phyloP scores from a whole-genome alignment of 2,888 invertebrate genomes.

The Pecten maximus region DNA sequence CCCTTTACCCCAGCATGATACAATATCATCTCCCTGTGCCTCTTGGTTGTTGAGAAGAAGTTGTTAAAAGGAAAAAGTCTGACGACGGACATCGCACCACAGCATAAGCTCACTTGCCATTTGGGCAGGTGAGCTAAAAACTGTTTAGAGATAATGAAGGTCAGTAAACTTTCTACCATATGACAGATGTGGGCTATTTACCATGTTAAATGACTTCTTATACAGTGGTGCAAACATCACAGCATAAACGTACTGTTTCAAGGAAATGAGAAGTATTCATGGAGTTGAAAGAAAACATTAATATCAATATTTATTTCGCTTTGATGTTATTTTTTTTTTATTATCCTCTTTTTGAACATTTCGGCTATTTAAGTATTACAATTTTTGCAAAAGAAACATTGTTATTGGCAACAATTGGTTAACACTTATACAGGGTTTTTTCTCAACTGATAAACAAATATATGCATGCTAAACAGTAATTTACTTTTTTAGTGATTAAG shows the following conservation, averaged over 20 bases:
- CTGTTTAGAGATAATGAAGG: no score
- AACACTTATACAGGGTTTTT: slow-evolving; percentile 4
- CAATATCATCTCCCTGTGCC: background rate
- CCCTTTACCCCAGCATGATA: background rate
- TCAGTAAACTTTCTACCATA: no score
- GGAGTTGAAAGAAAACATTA: background rate
- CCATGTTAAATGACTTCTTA: no score
- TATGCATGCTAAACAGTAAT: slow-evolving; percentile 6
- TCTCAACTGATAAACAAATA: background rate
- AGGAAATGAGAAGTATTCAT: no score
- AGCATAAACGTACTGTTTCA: no score
- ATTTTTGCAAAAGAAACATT: background rate
- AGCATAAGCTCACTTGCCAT: no score
- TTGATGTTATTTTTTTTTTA: slow-evolving; percentile 4
- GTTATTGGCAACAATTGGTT: background rate
- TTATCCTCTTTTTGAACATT: slow-evolving; percentile 27
- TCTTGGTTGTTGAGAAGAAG: background rate
- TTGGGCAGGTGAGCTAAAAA: no score
- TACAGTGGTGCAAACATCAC: no score
- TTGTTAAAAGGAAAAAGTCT: no score
- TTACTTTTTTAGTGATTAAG: background rate
- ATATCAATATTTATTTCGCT: background rate
- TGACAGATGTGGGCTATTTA: no score
- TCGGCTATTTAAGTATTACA: background rate
- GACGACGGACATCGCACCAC: no score